phyloP scores from a whole-genome alignment of 2,113 vertebrate genomes.

The Benitochromis conjunctus region DNA sequence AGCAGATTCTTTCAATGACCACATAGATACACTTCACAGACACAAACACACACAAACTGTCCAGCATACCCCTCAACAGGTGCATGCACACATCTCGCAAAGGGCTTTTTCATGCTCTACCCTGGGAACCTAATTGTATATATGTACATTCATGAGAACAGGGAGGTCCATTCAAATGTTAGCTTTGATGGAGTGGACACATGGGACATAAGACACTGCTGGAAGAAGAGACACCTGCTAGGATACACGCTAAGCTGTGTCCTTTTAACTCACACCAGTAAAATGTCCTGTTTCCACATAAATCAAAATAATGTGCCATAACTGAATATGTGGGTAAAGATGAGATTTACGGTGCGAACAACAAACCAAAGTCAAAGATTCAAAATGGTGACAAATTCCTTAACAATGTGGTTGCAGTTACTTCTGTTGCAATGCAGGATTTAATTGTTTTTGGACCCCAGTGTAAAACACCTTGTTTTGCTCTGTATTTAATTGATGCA shows the following conservation, averaged over 20 bases:
- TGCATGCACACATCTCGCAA: slow-evolving; percentile 14
- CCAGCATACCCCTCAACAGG: slow-evolving; percentile 25
- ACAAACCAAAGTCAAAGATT: background rate
- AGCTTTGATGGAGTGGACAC: slow-evolving; percentile 40
- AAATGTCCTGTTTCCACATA: background rate
- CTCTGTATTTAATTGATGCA: background rate
- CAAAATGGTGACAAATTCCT: background rate
- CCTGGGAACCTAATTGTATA: slow-evolving; percentile 32
- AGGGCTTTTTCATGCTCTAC: slow-evolving; percentile 34
- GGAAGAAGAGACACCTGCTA: slow-evolving; percentile 17
- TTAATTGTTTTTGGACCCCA: background rate
- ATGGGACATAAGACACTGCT: background rate
- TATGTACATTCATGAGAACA: background rate
- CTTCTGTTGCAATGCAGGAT: background rate
- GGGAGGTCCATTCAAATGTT: slow-evolving; percentile 1
- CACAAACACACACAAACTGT: background rate
- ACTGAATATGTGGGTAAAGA: background rate
- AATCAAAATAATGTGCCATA: background rate
- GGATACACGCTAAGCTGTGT: background rate
- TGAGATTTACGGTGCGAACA: background rate
- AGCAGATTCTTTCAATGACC: background rate
- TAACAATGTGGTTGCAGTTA: background rate
- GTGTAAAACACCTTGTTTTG: background rate
- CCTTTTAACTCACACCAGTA: background rate
- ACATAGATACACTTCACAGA: background rate